Evolutionary conservation across 1,140 invertebrate genomes (phyloP).

Genomic region (Mylabris phalerata): DNA sequence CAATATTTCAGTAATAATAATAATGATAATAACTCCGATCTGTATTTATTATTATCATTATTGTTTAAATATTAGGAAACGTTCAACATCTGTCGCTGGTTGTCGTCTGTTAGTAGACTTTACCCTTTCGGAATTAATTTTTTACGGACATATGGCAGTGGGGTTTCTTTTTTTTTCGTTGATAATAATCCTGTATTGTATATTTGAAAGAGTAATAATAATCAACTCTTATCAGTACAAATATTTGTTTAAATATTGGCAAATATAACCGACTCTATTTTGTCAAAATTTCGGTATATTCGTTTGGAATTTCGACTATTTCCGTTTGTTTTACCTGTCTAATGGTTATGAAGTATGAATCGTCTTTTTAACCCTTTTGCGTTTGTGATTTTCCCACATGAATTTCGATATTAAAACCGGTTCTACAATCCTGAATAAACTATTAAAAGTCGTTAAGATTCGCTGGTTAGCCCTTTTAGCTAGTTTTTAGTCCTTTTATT

Average conservation of each 20-base stretch:
- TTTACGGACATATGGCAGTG: conserved; percentile 5
- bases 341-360: neutral
- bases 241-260: no score
- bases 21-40: no score
- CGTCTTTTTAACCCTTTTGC: conserved; percentile 11
- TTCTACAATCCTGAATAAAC: conserved; percentile 10
- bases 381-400: conserved; percentile 10
- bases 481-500: no score
- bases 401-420: conserved; percentile 14
- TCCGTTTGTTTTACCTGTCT: conserved; percentile 6
- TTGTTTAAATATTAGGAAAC: neutral
- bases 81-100: neutral
- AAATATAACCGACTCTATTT: no score
- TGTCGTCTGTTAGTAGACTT: neutral
- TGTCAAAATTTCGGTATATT: no score
- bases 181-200: neutral
- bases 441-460: conserved; percentile 13
- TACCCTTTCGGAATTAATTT: conserved; percentile 5
- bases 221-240: no score
- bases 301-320: neutral
- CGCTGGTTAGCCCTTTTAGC: no score
- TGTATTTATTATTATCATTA: no score
- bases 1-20: no score
- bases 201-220: no score
- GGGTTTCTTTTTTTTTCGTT: neutral